phyloP scores from a whole-genome alignment of 2,888 invertebrate species.

The Hypselothyrea guttata region DNA sequence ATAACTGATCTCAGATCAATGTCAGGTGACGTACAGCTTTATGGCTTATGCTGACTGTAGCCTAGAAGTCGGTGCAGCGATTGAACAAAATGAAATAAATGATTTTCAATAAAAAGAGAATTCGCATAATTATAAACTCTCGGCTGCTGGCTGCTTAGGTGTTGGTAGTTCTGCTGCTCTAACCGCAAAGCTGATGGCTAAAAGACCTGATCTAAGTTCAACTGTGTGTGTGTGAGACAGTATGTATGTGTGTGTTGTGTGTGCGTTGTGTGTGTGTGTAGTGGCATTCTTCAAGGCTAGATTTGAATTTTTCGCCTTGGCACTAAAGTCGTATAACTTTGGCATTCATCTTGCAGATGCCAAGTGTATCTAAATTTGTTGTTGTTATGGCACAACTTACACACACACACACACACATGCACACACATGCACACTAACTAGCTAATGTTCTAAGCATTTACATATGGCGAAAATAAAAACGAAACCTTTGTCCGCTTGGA shows the following conservation, averaged over 20 bases:
- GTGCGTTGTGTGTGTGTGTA: slow-evolving; percentile 19
- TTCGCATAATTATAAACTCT: slow-evolving; percentile 48
- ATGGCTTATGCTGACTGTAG: too few species aligned
- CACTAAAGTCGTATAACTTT: slow-evolving; percentile 74
- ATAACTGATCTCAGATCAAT: too few species aligned
- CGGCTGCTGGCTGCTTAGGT: slow-evolving; percentile 58
- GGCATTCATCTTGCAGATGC: slow-evolving; percentile 70
- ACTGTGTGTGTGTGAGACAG: slow-evolving; percentile 2
- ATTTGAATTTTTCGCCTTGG: slow-evolving; percentile 73
- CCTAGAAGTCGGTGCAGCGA: too few species aligned
- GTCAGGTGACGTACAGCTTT: too few species aligned
- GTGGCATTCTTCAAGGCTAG: slow-evolving; percentile 64
- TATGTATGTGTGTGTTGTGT: slow-evolving; percentile 13
- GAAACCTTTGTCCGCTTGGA: slow-evolving; percentile 16
- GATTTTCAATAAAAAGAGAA: slow-evolving; percentile 31
- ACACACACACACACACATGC: slow-evolving; percentile 17
- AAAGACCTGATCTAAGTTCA: slow-evolving; percentile 60
- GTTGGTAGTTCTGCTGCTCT: slow-evolving; percentile 39
- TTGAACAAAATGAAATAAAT: slow-evolving; percentile 14
- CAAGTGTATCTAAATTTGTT: slow-evolving; percentile 36
- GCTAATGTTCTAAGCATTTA: slow-evolving; percentile 61
- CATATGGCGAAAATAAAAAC: slow-evolving; percentile 13
- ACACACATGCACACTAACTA: slow-evolving; percentile 11
- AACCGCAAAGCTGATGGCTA: slow-evolving; percentile 64
- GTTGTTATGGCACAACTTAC: slow-evolving; percentile 29